Evolutionary conservation across 2,113 vertebrate genomes (phyloP).

Genomic region (Coptodon rendalli): DNA sequence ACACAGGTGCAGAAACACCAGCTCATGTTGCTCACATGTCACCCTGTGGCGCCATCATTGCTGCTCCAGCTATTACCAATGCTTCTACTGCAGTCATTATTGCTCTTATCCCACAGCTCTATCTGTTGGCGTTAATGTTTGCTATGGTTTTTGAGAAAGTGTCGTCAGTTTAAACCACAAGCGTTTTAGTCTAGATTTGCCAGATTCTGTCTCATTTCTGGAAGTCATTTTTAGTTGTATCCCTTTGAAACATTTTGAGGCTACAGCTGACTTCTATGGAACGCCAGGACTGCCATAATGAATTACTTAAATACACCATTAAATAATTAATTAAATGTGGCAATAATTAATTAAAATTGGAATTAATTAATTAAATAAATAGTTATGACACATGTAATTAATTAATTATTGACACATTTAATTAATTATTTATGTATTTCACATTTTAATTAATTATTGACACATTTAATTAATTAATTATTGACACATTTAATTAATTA

Average conservation of each 20-base stretch:
- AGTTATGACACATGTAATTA: too few species aligned
- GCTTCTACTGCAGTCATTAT: not conserved
- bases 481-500: too few species aligned
- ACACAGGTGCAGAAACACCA: conserved; percentile 16
- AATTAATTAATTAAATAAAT: too few species aligned
- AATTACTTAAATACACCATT: too few species aligned
- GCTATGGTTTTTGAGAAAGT: not conserved
- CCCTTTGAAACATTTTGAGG: not conserved
- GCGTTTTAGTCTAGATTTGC: not conserved
- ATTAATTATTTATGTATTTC: too few species aligned
- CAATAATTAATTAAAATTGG: too few species aligned
- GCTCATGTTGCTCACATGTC: conserved; percentile 18
- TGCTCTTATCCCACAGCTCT: not conserved
- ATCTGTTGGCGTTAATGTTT: not conserved
- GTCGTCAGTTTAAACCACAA: not conserved
- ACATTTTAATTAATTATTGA: too few species aligned
- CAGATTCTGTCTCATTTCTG: not conserved
- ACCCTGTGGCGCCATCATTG: not conserved
- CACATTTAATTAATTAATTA: too few species aligned
- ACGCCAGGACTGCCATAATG: too few species aligned
- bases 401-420: too few species aligned
- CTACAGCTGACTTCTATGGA: not conserved
- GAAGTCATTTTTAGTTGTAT: not conserved
- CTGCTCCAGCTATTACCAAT: not conserved
- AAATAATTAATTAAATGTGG: too few species aligned